Evolutionary conservation across 2,113 vertebrate species (phyloP).

Genomic region (Calyptommatus sinebrachiatus): DNA sequence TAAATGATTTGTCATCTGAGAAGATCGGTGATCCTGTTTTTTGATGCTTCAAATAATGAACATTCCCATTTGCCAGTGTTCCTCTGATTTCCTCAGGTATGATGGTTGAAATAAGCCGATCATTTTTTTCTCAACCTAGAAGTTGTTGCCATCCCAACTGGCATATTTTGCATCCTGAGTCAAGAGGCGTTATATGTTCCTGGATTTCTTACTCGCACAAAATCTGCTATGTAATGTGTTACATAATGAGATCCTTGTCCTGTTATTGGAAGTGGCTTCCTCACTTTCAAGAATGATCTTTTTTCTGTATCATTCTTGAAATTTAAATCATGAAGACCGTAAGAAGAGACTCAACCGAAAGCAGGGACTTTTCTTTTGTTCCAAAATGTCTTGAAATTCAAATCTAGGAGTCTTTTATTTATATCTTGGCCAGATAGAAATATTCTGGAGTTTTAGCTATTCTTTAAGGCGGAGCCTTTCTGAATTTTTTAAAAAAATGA

Average conservation of each 20-base stretch:
- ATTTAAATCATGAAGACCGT: background rate
- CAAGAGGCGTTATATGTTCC: conserved; percentile 36
- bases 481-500: conserved; percentile 3
- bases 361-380: background rate
- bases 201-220: background rate
- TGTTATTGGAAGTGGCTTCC: background rate
- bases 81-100: conserved; percentile 1
- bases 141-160: background rate
- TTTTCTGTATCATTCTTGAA: background rate
- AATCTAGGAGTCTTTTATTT: conserved; percentile 7
- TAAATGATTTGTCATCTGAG: background rate
- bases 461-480: conserved; percentile 31
- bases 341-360: background rate
- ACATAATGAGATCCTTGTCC: background rate
- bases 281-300: background rate
- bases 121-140: conserved; percentile 23
- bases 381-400: conserved; percentile 10
- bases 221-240: conserved; percentile 1
- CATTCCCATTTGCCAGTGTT: conserved; percentile 4
- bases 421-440: conserved; percentile 11
- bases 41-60: background rate
- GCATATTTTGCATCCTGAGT: background rate
- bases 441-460: conserved; percentile 25
- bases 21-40: background rate
- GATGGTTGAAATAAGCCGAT: background rate